Percentiles rank a stretch among this genome's conserved stretches.
Conservation (phyloP, 2,888 invertebrate genomes). For the Mycalesis mineus region DNA sequence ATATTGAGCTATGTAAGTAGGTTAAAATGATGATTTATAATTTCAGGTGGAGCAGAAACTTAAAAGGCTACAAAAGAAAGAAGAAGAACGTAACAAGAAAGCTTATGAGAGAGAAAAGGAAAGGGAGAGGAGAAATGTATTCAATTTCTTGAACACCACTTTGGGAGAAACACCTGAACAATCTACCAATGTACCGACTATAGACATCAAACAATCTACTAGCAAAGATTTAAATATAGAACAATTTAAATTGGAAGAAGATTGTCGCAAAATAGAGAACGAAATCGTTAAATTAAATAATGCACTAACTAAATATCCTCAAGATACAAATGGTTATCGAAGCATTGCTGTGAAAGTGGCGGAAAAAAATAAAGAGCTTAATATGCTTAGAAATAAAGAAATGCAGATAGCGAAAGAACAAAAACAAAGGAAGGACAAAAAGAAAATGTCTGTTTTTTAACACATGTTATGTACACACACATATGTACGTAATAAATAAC, state of each 20-base stretch:
- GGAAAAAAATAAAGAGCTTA: conserved; percentile 80
- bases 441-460: conserved; percentile 87
- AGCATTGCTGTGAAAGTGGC: conserved; percentile 79
- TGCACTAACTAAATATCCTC: conserved; percentile 80
- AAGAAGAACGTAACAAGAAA: conserved; percentile 80
- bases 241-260: conserved; percentile 84
- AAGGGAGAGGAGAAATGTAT: conserved; percentile 81
- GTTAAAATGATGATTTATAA: no score
- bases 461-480: not conserved
- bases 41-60: conserved; percentile 81
- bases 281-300: conserved; percentile 82
- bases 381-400: conserved; percentile 79
- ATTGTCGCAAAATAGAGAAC: conserved; percentile 81
- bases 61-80: conserved; percentile 80
- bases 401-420: conserved; percentile 83
- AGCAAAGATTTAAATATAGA: conserved; percentile 85
- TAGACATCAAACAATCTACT: conserved; percentile 73
- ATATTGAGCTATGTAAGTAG: no score
- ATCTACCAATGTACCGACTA: conserved; percentile 28
- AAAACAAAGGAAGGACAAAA: conserved; percentile 83
- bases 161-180: conserved; percentile 54
- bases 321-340: conserved; percentile 79
- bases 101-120: conserved; percentile 81
- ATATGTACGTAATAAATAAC: conserved; percentile 3
- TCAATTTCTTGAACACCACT: conserved; percentile 86